Conservation (phyloP, 2,113 vertebrate genomes). For the Butastur rufipennis region DNA sequence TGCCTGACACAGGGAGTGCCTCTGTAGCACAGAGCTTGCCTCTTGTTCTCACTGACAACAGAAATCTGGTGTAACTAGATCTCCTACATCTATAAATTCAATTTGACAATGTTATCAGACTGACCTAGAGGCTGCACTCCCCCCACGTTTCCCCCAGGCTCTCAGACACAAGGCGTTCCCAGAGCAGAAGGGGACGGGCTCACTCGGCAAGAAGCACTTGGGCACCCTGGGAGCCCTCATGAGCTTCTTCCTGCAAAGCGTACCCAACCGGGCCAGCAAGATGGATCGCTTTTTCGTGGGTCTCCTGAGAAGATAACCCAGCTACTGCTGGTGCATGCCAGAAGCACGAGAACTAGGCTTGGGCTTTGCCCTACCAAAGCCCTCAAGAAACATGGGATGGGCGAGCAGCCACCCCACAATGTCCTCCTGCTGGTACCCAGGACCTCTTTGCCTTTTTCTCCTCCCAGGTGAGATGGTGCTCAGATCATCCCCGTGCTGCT, state of each 20-base stretch:
- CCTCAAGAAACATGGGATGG: rapidly evolving
- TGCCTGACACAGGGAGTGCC: rapidly evolving
- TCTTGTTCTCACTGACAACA: not conserved
- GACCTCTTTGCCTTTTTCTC: not conserved
- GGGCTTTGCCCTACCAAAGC: not conserved
- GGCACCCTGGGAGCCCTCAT: rapidly evolving
- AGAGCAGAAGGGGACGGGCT: not conserved
- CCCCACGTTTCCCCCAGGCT: not conserved
- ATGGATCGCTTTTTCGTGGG: rapidly evolving
- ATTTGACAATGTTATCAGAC: not conserved
- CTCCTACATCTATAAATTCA: not conserved
- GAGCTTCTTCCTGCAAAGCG: not conserved
- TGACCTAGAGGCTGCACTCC: not conserved
- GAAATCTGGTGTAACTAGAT: not conserved
- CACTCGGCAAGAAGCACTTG: rapidly evolving
- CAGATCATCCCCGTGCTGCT: not conserved
- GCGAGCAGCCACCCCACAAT: rapidly evolving
- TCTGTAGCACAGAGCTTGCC: not conserved
- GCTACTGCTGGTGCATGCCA: no score
- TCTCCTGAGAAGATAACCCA: not conserved
- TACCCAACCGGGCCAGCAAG: no score
- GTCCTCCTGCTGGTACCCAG: not conserved
- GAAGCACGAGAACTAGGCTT: not conserved
- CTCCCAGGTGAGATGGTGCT: not conserved
- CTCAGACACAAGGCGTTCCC: not conserved